Base-by-base conservation (phyloP, 2,888 invertebrate species). In the Icerya purchasi region DNA sequence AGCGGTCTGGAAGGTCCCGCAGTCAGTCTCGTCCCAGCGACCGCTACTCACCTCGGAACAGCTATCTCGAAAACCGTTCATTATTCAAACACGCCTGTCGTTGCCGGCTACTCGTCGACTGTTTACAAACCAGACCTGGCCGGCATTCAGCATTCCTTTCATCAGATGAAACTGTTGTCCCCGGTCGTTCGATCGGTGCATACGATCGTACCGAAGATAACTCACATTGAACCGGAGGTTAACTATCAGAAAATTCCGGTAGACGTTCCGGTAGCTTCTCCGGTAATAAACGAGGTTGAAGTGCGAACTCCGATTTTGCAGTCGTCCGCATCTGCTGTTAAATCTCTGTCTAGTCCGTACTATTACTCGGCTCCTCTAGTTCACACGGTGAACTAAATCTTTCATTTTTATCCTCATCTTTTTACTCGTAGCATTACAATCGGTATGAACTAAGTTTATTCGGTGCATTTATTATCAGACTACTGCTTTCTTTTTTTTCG, bases 131-230 rank as follows among this genome's bases (percentile, higher is more conserved):
- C 63, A 18, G 63, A 63, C 50, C 54, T 63, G 49, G 60, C 61
- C 22, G 58, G 61, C 19, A 61, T 57, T 50, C 49, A 56, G 5
- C 55, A 49, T 8, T 55, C 24, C 19, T 25, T 55, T 1, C 56
- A 56, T n/a, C 60, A 55, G 1, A 36, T 51, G 14, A 60, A 56
- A 25, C 36, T 36, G 14, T 5, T 52, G n/a, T 5, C 52, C n/a
- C 52, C 52, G 52, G 69, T 70, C 62, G 70, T 68, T 61, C 67
- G 70, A 54, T 63, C 68, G 57, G 68, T 70, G 62, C 67, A 68
- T 56, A 68, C 68, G 62, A 66, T 70, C 63, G 69, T 68, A 54
- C 69, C 70, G 58, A 68, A 70, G 65, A 64, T 70, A 22, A 69
- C 70, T 60, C 67, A 68, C 62, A 66, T 69, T 61, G 66, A 68